Base-by-base conservation (phyloP, 2,113 vertebrate species). In the Eupsittula cactorum region DNA sequence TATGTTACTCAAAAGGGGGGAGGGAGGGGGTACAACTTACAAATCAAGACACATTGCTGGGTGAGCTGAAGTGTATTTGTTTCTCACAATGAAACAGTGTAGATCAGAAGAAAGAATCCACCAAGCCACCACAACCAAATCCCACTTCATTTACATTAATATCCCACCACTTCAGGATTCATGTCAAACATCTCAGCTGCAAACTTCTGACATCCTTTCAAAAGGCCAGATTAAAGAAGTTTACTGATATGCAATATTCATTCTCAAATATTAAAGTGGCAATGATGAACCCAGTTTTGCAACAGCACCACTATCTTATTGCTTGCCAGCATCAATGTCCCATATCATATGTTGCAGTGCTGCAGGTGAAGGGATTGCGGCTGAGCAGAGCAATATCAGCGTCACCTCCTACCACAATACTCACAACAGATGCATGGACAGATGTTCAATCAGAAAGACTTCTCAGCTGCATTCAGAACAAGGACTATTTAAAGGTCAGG, bases 271-370 rank as follows among this genome's bases (percentile, higher is more conserved):
- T 9, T 28, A 20, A 77, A 88, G 19, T 9, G 10, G 41, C 20
- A 73, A 55, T 7, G 15, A 17, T 41, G 17, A 80, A 70, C 13
- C 8, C 23, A n/a, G 23, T 42, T 46, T 25, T 29, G 59, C 29
- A 70, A 33, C 10, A 37, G 42, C n/a, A 53, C 25, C 20, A 27
- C 31, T n/a, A 10, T 2, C 16, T 20, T 27, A n/a, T 37, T 64
- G 24, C 14, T 33, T 46, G 27, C 52, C 50, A 70, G 28, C 9
- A 1, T 49, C 3, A 3, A 10, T 0, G 1, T n/a, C 35, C 24
- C 50, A 39, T 2, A 60, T 57, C 50, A 63, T 0, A 0, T 9
- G 15, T 42, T 71, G 28, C 68, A 57, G 53, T 6, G 13, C 17
- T 77, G 24, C 21, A 4, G 13, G 14, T 8, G 24, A 71, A 80